Base-by-base conservation (phyloP, 1,140 invertebrate genomes). In the Rhagoletis zephyria region DNA sequence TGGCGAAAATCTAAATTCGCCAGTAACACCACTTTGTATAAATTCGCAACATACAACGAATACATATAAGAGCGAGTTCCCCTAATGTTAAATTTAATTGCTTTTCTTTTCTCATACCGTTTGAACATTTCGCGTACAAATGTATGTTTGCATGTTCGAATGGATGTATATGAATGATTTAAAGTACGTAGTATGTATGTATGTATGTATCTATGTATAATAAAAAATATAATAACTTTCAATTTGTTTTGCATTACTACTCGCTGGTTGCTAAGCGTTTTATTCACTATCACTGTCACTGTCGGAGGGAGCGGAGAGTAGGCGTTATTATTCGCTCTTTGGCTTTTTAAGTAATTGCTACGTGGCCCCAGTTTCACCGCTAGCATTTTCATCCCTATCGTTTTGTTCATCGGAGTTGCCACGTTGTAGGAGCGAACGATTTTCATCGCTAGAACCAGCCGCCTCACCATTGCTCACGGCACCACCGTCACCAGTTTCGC, bases 21-120 rank as follows among this genome's bases (percentile, higher is more conserved):
- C n/a, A n/a, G n/a, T n/a, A n/a, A n/a, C n/a, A n/a, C n/a, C n/a
- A n/a, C n/a, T n/a, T n/a, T n/a, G n/a, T n/a, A n/a, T n/a, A n/a
- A n/a, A n/a, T n/a, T n/a, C n/a, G n/a, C n/a, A n/a, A n/a, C 30
- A 30, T 30, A 30, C 30, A 30, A 30, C 30, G 30, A 30, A 30
- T 30, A 30, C 30, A 30, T 30, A 30, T 30, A 30, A 30, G 30
- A 1, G 30, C 30, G 30, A 30, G 30, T 30, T 30, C 30, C 30
- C 30, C 30, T 30, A 81, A 81, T 81, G n/a, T 59, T 81, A 81
- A 3, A 9, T 42, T 92, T 92, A 91, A 92, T 92, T 92, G 91
- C 91, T 92, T 92, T 92, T 92, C 89, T 89, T 92, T 92, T 92
- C 91, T 92, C 91, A 92, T 92, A 90, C 90, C 90, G 90, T 92